Evolutionary conservation across 2,797 vertebrate species (phyloP).

Genomic region (Rhinogobio ventralis): DNA sequence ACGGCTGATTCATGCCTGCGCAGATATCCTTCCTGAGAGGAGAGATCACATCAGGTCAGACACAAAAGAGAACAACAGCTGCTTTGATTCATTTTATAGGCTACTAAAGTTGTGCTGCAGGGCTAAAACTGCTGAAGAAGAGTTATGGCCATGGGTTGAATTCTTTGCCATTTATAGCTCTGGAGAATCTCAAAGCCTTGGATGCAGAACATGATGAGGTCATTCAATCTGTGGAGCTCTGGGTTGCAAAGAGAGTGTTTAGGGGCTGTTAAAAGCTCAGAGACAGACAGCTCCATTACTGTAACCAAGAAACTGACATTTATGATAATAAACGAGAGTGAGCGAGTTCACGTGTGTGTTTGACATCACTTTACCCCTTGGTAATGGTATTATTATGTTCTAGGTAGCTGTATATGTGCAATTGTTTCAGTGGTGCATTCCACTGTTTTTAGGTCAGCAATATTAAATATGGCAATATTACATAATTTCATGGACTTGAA

Average conservation of each 20-base stretch:
- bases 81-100: not conserved
- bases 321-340: not conserved
- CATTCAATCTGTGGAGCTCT: not conserved
- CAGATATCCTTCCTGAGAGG: constrained; percentile 92
- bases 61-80: constrained; percentile 12
- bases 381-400: not conserved
- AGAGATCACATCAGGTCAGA: constrained; percentile 42
- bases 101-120: constrained; percentile 11
- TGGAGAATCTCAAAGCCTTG: constrained; percentile 11
- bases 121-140: constrained; percentile 17
- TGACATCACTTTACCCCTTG: not conserved
- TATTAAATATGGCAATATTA: not conserved
- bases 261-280: not conserved
- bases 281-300: not conserved
- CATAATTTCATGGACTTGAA: not conserved
- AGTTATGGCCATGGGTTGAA: constrained; percentile 1
- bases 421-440: not conserved
- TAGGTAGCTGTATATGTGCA: not conserved
- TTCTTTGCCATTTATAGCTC: constrained; percentile 20
- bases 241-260: not conserved
- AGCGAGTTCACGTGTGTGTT: not conserved
- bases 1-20: constrained; percentile 91
- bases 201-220: not conserved
- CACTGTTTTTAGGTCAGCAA: not conserved
- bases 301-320: not conserved